Evolutionary conservation across 2,113 vertebrate genomes (phyloP).

Genomic region (Eptatretus burgeri): DNA sequence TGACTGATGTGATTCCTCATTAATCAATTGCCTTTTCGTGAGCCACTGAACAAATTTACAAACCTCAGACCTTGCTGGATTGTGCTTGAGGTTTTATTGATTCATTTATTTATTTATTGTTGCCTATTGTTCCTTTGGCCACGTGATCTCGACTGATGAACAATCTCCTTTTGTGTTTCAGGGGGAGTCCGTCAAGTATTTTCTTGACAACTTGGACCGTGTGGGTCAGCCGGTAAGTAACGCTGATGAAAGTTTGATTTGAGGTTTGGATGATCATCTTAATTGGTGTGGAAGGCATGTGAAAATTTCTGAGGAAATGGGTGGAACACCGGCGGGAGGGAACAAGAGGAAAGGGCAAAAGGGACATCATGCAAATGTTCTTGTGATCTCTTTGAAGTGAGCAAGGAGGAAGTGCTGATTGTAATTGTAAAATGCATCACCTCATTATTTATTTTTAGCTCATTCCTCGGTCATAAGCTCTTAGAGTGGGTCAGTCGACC

Average conservation of each 20-base stretch:
- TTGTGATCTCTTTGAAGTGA: not conserved
- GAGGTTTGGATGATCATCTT: not conserved
- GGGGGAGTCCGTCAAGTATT: conserved; percentile 92
- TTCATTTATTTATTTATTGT: conserved; percentile 9
- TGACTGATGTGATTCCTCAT: too few species aligned
- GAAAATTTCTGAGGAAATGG: not conserved
- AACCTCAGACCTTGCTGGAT: too few species aligned
- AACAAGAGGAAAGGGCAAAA: not conserved
- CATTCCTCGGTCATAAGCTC: too few species aligned
- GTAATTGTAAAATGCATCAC: too few species aligned
- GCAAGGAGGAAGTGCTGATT: too few species aligned
- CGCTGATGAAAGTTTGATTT: not conserved
- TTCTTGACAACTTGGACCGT: conserved; percentile 84
- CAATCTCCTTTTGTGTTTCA: conserved; percentile 13
- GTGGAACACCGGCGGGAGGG: not conserved
- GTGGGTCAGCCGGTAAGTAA: conserved; percentile 64
- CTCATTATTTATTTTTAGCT: too few species aligned
- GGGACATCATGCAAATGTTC: not conserved
- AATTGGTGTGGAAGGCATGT: not conserved
- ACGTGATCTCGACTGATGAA: too few species aligned
- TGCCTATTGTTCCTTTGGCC: not conserved
- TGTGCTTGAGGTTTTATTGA: too few species aligned
- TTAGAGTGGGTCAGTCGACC: too few species aligned
- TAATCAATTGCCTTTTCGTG: too few species aligned
- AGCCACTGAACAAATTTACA: too few species aligned